phyloP scores from a whole-genome alignment of 2,888 invertebrate genomes.

The Epinotia bilunana region DNA sequence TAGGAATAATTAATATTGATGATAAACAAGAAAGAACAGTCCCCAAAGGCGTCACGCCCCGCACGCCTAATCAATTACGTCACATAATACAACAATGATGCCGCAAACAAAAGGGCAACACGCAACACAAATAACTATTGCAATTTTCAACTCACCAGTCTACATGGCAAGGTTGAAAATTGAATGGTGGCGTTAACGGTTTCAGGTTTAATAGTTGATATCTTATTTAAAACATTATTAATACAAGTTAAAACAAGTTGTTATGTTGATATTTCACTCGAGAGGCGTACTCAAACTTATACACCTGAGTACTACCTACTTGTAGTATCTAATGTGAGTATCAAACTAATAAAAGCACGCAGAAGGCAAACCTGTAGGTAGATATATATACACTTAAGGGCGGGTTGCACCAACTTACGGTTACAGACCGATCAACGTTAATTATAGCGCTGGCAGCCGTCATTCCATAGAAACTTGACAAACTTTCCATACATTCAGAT shows the following conservation, averaged over 20 bases:
- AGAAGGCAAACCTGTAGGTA: too few species aligned
- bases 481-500: too few species aligned
- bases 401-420: too few species aligned
- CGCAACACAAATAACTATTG: not conserved
- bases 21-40: conserved; percentile 40
- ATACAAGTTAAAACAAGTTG: not conserved
- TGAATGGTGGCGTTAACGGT: not conserved
- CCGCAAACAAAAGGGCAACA: conserved; percentile 21
- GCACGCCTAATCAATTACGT: conserved; percentile 41
- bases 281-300: not conserved
- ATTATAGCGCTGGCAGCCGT: too few species aligned
- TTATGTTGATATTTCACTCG: not conserved
- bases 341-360: too few species aligned
- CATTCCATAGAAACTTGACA: too few species aligned
- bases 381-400: too few species aligned
- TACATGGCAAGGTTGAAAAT: not conserved
- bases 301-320: too few species aligned
- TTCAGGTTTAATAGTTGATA: not conserved
- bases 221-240: not conserved
- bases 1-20: conserved; percentile 39
- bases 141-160: not conserved
- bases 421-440: too few species aligned
- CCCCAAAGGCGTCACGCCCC: conserved; percentile 40
- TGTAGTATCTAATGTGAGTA: too few species aligned
- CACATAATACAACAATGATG: conserved; percentile 31